phyloP scores from a whole-genome alignment of 2,888 invertebrate species.

The Heliothis peltigera region DNA sequence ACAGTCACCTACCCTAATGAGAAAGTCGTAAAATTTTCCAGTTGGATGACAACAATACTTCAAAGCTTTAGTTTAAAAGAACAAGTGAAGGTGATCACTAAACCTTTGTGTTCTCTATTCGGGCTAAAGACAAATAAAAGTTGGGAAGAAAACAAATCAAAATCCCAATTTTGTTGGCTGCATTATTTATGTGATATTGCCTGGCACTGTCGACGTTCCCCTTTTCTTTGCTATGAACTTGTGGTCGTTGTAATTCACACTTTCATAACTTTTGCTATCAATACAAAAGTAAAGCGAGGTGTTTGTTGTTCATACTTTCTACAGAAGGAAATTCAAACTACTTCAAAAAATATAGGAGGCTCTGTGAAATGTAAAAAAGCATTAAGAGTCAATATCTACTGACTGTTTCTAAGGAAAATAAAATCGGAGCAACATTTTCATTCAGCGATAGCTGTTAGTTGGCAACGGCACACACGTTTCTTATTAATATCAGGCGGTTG shows the following conservation, averaged over 20 bases:
- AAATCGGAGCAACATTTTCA: conserved; percentile 72
- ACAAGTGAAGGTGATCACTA: conserved; percentile 52
- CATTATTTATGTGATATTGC: conserved; percentile 89
- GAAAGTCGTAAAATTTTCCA: conserved; percentile 72
- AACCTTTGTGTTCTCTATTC: conserved; percentile 77
- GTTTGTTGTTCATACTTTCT: conserved; percentile 27
- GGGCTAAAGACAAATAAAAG: conserved; percentile 84
- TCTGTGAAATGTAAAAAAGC: conserved; percentile 47
- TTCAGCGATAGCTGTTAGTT: conserved; percentile 70
- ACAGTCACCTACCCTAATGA: conserved; percentile 12
- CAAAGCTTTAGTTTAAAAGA: conserved; percentile 65
- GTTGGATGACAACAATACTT: conserved; percentile 67
- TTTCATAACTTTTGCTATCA: conserved; percentile 80
- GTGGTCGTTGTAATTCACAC: conserved; percentile 79
- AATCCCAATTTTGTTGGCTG: conserved; percentile 87
- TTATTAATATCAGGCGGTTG: conserved; percentile 89
- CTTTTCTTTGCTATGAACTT: conserved; percentile 84
- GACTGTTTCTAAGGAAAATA: conserved; percentile 59
- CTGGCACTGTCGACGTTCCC: conserved; percentile 83
- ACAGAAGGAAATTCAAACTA: conserved; percentile 4
- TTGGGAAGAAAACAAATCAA: conserved; percentile 89
- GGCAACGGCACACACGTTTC: conserved; percentile 83
- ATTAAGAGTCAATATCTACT: background rate
- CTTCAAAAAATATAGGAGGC: conserved; percentile 23
- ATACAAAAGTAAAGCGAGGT: conserved; percentile 60